A percentile compares a stretch with the other conserved stretches of the same genome.
These are phyloP conservation scores for Boloria euphrosyne DNA, from an alignment of 2,888 invertebrate genomes.

Conservation along the genomic window DNA sequence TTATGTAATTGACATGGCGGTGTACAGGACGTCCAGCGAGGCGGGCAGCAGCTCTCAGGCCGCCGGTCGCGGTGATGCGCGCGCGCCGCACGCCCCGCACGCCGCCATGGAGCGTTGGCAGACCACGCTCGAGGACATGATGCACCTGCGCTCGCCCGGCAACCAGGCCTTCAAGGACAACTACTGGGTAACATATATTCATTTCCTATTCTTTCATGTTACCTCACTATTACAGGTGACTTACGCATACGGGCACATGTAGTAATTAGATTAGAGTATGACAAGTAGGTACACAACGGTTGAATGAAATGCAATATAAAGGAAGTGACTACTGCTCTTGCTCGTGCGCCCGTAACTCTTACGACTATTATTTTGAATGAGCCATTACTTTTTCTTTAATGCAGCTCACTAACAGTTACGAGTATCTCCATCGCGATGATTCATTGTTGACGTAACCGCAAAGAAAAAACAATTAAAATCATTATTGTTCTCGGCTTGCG, in stretches of 20 bases:
- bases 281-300: background rate
- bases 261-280: too few relatives aligned
- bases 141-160: constrained; percentile 69
- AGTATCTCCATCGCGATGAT: constrained; percentile 33
- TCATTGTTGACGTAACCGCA: constrained; percentile 44
- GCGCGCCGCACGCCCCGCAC: constrained; percentile 48
- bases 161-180: constrained; percentile 83
- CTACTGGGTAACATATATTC: constrained; percentile 72
- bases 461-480: constrained; percentile 45
- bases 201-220: too few relatives aligned
- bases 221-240: too few relatives aligned
- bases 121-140: constrained; percentile 76
- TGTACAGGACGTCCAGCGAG: constrained; percentile 62
- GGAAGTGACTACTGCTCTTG: background rate
- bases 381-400: background rate
- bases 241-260: too few relatives aligned
- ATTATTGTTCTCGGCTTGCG: constrained; percentile 44
- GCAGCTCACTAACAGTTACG: background rate
- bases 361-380: background rate
- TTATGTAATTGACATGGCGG: constrained; percentile 9
- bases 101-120: constrained; percentile 81
- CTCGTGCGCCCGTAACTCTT: background rate
- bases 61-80: constrained; percentile 46
- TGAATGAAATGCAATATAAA: background rate
- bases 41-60: constrained; percentile 54